Percentiles rank a stretch among this genome's conserved stretches.
phyloP scores from a whole-genome alignment of 1,140 invertebrate genomes.

The Scaptodrosophila lebanonensis region DNA sequence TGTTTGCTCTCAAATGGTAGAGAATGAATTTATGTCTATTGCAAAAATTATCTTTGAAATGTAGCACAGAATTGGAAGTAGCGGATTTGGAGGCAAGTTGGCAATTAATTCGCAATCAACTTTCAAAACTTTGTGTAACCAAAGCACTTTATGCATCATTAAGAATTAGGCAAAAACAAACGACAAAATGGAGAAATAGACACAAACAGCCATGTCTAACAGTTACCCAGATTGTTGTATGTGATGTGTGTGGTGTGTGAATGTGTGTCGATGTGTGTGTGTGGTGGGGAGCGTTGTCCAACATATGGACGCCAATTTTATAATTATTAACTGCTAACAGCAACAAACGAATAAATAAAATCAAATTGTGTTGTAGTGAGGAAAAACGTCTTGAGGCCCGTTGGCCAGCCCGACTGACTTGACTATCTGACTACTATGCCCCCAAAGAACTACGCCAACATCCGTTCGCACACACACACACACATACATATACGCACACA shows the following conservation, averaged over 20 bases:
- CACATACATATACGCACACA: neutral
- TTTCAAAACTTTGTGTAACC: constrained; percentile 55
- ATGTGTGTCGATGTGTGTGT: constrained; percentile 12
- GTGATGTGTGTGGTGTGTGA: too few species aligned
- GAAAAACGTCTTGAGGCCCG: constrained; percentile 24
- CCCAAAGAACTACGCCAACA: constrained; percentile 64
- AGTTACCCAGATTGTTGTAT: constrained; percentile 16
- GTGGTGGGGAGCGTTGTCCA: constrained; percentile 32
- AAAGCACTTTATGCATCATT: constrained; percentile 71
- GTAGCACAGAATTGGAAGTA: constrained; percentile 7
- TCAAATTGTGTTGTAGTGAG: constrained; percentile 38
- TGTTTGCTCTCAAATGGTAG: too few species aligned
- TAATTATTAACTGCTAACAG: constrained; percentile 67
- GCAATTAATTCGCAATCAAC: constrained; percentile 74
- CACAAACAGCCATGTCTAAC: constrained; percentile 6
- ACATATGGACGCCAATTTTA: constrained; percentile 59
- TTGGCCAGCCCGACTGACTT: neutral
- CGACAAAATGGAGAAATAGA: constrained; percentile 70
- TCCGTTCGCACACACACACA: constrained; percentile 33
- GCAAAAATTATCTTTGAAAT: constrained; percentile 1
- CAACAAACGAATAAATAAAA: constrained; percentile 69
- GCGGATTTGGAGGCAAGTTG: constrained; percentile 15
- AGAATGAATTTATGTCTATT: constrained; percentile 2
- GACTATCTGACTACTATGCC: constrained; percentile 4
- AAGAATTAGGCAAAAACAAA: constrained; percentile 67